Conservation (phyloP, 2,888 invertebrate species). For the Kryphioiulus occultus region DNA sequence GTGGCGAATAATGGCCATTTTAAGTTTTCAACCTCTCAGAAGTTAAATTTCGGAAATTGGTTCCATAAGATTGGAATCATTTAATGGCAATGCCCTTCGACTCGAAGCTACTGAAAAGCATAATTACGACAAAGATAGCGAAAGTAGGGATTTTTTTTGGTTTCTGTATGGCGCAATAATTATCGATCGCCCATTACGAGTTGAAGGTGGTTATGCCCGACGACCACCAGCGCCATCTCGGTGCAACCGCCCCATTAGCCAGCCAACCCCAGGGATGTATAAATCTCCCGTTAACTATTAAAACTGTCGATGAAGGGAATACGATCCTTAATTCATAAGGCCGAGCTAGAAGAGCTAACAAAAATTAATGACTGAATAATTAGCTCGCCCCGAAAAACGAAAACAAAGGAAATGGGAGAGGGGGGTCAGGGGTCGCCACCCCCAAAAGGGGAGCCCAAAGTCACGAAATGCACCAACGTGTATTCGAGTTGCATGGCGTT, state of each 20-base stretch:
- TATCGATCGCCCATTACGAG: neutral
- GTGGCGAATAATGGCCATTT: no score
- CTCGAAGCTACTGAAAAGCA: no score
- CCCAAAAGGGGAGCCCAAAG: neutral
- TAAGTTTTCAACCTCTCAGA: no score
- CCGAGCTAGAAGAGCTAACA: neutral
- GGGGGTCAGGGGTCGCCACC: no score
- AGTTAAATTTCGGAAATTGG: no score
- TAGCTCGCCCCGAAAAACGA: neutral
- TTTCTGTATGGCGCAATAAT: neutral
- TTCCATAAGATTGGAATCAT: no score
- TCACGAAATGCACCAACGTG: neutral
- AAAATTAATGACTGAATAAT: neutral
- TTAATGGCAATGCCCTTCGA: no score
- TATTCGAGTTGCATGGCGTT: neutral
- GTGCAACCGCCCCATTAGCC: constrained; percentile 5
- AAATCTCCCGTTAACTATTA: neutral
- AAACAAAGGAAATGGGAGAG: neutral
- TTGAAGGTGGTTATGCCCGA: neutral
- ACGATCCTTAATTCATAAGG: neutral
- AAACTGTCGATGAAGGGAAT: neutral
- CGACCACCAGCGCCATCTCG: neutral
- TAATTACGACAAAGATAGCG: no score
- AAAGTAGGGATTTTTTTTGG: neutral
- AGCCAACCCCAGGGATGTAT: neutral